Conservation (phyloP, 2,797 vertebrate species). For the Myotis pilosus region DNA sequence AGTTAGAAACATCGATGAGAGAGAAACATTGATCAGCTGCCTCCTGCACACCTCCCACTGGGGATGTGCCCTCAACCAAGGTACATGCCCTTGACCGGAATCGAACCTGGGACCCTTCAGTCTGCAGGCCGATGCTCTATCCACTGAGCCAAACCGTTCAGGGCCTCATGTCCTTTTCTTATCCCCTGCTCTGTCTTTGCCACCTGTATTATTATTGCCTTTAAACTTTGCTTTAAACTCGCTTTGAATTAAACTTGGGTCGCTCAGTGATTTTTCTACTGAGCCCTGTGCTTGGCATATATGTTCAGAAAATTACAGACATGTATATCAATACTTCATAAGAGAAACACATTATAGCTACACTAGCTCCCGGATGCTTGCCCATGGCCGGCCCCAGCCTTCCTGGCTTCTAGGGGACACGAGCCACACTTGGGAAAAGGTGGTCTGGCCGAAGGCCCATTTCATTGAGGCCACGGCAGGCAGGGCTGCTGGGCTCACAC, state of each 20-base stretch:
- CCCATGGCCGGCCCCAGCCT: rapidly evolving
- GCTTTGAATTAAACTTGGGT: background rate
- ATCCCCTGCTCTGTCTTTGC: background rate
- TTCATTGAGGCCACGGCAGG: background rate
- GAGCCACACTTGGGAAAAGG: background rate
- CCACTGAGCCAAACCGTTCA: too few relatives aligned
- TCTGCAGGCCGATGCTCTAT: too few relatives aligned
- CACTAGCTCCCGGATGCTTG: background rate
- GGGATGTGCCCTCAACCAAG: too few relatives aligned
- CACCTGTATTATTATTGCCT: background rate
- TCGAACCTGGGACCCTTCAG: too few relatives aligned
- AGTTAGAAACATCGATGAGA: too few relatives aligned
- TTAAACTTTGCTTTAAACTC: background rate
- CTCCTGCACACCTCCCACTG: too few relatives aligned
- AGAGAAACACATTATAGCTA: background rate
- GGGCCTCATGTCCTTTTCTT: background rate
- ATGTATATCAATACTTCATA: rapidly evolving
- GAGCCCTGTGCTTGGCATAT: background rate
- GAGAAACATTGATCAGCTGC: too few relatives aligned
- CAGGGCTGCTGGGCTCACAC: background rate
- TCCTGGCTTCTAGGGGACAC: background rate
- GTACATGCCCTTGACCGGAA: too few relatives aligned
- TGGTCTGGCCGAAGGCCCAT: background rate
- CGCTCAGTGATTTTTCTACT: background rate
- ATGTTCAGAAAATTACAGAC: background rate